A percentile compares a stretch with the other conserved stretches of the same genome.
Conservation (phyloP, 2,888 invertebrate genomes). For the Xestia c-nigrum region DNA sequence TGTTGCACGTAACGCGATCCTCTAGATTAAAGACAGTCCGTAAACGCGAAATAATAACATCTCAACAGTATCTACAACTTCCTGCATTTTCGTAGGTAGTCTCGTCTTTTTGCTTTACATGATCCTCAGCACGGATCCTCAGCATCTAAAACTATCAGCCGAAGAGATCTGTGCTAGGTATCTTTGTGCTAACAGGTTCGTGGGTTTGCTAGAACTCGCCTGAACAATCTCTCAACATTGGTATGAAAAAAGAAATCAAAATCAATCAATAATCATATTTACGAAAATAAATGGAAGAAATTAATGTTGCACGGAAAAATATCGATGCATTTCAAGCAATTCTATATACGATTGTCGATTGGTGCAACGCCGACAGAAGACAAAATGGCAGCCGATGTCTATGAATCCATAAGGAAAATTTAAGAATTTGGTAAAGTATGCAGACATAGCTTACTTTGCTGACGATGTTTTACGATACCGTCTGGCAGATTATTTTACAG, state of each 20-base stretch:
- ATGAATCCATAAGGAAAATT: neutral
- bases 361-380: slow-evolving; percentile 34
- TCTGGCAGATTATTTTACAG: slow-evolving; percentile 23
- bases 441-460: neutral
- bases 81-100: slow-evolving; percentile 3
- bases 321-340: slow-evolving; percentile 17
- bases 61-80: neutral
- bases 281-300: neutral
- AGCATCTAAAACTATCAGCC: neutral
- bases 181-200: neutral
- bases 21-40: neutral
- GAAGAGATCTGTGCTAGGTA: neutral
- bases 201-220: neutral
- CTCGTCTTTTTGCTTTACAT: neutral
- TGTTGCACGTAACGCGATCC: slow-evolving; percentile 56
- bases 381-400: slow-evolving; percentile 36
- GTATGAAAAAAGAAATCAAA: too few species aligned
- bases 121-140: too few species aligned
- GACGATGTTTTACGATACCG: slow-evolving; percentile 15
- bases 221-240: neutral
- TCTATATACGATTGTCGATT: slow-evolving; percentile 19
- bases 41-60: slow-evolving; percentile 10
- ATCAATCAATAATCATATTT: too few species aligned
- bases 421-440: slow-evolving; percentile 17
- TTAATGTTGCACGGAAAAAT: neutral